A percentile compares a stretch with the other conserved stretches of the same genome.
Conservation (phyloP, 2,888 invertebrate genomes). For the Drosophila kuntzei region DNA sequence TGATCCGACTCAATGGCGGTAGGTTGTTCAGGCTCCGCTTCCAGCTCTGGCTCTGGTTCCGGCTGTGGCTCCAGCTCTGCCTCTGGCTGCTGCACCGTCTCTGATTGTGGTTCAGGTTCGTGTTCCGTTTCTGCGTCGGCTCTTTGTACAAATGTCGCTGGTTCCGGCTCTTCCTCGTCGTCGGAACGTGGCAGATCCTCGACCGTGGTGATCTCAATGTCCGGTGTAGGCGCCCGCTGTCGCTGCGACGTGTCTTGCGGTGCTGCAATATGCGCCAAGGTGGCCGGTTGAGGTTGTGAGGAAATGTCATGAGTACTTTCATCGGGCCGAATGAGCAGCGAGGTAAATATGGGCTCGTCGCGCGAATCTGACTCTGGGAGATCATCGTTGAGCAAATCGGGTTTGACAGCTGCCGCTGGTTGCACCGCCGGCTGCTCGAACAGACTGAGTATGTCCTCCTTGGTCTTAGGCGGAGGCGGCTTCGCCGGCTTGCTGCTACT, state of each 20-base stretch:
- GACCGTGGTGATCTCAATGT: constrained; percentile 85
- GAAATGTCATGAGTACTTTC: constrained; percentile 84
- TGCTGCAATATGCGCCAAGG: constrained; percentile 69
- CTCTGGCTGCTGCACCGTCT: constrained; percentile 32
- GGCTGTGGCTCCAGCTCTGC: constrained; percentile 35
- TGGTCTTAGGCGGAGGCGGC: constrained; percentile 87
- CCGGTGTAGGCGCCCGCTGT: constrained; percentile 84
- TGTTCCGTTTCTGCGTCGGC: constrained; percentile 9
- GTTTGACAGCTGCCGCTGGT: constrained; percentile 83
- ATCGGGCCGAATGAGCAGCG: constrained; percentile 83
- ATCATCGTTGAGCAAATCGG: constrained; percentile 88
- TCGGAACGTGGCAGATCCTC: constrained; percentile 85
- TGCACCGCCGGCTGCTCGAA: constrained; percentile 85
- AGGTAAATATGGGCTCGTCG: constrained; percentile 82
- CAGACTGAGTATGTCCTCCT: constrained; percentile 88
- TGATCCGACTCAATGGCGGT: constrained; percentile 73
- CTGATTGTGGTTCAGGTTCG: constrained; percentile 38
- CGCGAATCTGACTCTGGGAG: constrained; percentile 74
- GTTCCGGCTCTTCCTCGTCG: constrained; percentile 83
- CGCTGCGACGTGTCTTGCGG: constrained; percentile 70
- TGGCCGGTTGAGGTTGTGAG: constrained; percentile 84
- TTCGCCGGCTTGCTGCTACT: constrained; percentile 85
- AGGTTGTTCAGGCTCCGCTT: constrained; percentile 26
- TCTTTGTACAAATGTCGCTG: constrained; percentile 33
- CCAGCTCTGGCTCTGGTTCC: constrained; percentile 40